Conservation (phyloP, 2,797 vertebrate genomes). For the Gymnocypris eckloni region DNA sequence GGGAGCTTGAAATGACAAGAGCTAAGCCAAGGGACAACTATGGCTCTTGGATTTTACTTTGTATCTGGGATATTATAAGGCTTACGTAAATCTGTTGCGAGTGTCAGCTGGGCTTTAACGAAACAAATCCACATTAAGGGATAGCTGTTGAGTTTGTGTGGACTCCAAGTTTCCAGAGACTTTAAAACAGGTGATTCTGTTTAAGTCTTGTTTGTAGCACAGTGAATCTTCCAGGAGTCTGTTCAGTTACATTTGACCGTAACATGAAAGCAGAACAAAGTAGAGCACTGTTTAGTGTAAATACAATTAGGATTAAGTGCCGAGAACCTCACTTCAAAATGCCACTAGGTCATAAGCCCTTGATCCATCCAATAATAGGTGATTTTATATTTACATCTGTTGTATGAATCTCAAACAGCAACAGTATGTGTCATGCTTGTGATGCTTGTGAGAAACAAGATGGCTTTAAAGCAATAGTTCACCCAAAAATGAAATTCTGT, state of each 20-base stretch:
- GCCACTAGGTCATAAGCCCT: slow-evolving; percentile 10
- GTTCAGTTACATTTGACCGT: background rate
- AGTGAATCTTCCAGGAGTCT: background rate
- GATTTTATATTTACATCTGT: slow-evolving; percentile 15
- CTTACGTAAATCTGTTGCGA: slow-evolving; percentile 24
- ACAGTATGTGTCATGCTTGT: background rate
- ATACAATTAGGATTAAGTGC: background rate
- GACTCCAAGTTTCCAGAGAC: slow-evolving; percentile 7
- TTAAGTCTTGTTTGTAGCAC: slow-evolving; percentile 3
- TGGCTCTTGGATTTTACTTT: slow-evolving; percentile 34
- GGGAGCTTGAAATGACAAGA: slow-evolving; percentile 40
- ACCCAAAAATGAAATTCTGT: too few relatives aligned
- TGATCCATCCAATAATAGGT: background rate
- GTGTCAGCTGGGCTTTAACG: slow-evolving; percentile 23
- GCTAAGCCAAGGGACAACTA: slow-evolving; percentile 41
- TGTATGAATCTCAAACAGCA: background rate
- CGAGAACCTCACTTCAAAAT: background rate
- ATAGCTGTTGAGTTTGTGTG: slow-evolving; percentile 14
- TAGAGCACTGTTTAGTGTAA: slow-evolving; percentile 4
- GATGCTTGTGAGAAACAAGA: background rate
- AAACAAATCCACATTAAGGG: slow-evolving; percentile 25
- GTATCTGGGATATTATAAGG: slow-evolving; percentile 28
- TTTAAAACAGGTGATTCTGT: slow-evolving; percentile 23
- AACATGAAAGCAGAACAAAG: background rate
- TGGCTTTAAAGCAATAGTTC: slow-evolving; percentile 30